Base-by-base conservation (phyloP, 2,113 vertebrate species). In the Recurvirostra avosetta region DNA sequence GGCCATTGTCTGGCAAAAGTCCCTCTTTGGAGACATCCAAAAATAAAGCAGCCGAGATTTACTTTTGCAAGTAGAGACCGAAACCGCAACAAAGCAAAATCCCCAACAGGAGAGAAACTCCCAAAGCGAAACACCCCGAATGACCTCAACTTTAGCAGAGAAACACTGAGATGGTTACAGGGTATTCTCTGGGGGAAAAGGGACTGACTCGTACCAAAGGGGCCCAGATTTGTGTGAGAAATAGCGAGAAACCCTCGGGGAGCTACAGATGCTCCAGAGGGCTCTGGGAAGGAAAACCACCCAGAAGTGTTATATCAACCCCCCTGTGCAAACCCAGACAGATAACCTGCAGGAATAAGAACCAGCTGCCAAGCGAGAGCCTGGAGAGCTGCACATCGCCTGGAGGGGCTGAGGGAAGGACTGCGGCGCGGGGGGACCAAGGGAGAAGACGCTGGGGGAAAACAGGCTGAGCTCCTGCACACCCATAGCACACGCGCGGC, bases 401-500 rank as follows among this genome's bases (percentile, higher is more conserved):
- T 8, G 52, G 32, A 27, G 41, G 30, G 32, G 30, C 25, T 1
- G 0, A 53, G 34, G 50, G 56, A 20, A 56, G 26, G 13, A 26
- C 53, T 53, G 70, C 23, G 27, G 82, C 49, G 17, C 11, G 1
- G 23, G 30, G 19, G 22, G 17, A 36, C 40, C 5, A 1, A 41
- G 49, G 38, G 45, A 19, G 79, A 92, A 30, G 56, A 23, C 26
- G 56, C 17, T 56, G 83, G 16, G 78, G 52, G 62, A 75, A 11
- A 58, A 27, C n/a, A 86, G 66, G 34, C 86, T 67, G 40, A 74
- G 62, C 41, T 78, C 56, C 74, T 62, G 61, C 89, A 7, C 0
- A 2, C 50, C 50, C 15, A 1, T 3, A 8, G 72, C 25, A 19
- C 23, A 5, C 1, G 1, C 2, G 1, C 0, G 1, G 50, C 66